Evolutionary conservation across 2,797 vertebrate species (phyloP).

Genomic region (Alfaro cultratus): DNA sequence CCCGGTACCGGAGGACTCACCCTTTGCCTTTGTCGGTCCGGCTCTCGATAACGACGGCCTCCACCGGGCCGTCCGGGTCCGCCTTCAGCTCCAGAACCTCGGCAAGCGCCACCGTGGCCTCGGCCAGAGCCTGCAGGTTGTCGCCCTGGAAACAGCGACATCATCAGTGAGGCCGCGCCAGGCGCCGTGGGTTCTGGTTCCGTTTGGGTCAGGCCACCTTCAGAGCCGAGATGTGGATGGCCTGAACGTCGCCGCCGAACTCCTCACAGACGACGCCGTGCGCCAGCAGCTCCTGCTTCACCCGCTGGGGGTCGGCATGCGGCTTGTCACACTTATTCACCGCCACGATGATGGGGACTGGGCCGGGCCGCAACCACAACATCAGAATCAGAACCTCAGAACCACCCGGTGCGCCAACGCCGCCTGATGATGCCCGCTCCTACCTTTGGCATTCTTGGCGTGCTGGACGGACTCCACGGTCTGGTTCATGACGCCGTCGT

Average conservation of each 20-base stretch:
- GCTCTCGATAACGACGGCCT: slow-evolving; percentile 90
- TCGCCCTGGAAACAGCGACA: slow-evolving; percentile 74
- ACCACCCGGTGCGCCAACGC: fast-evolving
- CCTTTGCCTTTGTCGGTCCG: slow-evolving; percentile 91
- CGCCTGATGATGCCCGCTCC: background rate
- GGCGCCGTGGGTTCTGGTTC: too few relatives aligned
- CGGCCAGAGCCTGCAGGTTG: slow-evolving; percentile 88
- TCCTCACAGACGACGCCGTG: slow-evolving; percentile 93
- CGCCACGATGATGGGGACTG: slow-evolving; percentile 87
- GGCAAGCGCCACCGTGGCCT: slow-evolving; percentile 89
- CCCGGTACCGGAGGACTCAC: slow-evolving; percentile 60
- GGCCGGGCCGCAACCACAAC: background rate
- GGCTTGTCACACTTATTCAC: slow-evolving; percentile 96
- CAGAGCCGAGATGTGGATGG: slow-evolving; percentile 90
- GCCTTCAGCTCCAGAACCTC: slow-evolving; percentile 94
- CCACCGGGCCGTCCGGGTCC: slow-evolving; percentile 83
- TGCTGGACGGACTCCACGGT: slow-evolving; percentile 93
- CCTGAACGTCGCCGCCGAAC: slow-evolving; percentile 92
- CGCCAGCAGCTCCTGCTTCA: slow-evolving; percentile 88
- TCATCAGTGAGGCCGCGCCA: background rate
- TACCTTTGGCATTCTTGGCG: slow-evolving; percentile 87
- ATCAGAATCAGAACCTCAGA: background rate
- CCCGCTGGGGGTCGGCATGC: slow-evolving; percentile 86
- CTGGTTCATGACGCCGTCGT: slow-evolving; percentile 96
- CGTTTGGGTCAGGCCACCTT: slow-evolving; percentile 76